Conservation (phyloP, 2,113 vertebrate genomes). For the Callithrix jacchus region DNA sequence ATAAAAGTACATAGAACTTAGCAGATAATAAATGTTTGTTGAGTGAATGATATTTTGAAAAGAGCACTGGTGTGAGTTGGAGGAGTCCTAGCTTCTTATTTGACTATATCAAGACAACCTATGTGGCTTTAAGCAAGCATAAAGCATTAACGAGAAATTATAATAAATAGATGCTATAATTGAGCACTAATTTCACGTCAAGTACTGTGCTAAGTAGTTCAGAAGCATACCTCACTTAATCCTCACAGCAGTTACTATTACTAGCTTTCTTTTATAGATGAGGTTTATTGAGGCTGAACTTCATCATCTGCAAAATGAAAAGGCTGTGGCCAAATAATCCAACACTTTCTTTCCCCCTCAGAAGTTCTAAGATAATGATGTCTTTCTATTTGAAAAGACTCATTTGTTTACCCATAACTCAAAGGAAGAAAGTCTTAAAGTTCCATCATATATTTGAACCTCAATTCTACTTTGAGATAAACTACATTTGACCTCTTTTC, state of each 20-base stretch:
- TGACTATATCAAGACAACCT: background rate
- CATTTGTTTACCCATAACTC: constrained; percentile 55
- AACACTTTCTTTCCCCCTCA: background rate
- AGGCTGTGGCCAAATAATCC: background rate
- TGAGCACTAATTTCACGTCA: background rate
- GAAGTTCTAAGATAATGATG: constrained; percentile 35
- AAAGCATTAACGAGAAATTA: constrained; percentile 21
- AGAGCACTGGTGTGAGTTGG: background rate
- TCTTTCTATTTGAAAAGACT: constrained; percentile 42
- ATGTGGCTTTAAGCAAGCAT: background rate
- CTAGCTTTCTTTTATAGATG: background rate
- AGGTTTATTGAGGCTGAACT: constrained; percentile 28
- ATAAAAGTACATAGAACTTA: constrained; percentile 18
- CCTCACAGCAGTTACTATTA: background rate
- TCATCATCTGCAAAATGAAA: constrained; percentile 53
- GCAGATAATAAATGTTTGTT: background rate
- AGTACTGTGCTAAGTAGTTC: background rate
- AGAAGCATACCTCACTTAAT: constrained; percentile 32
- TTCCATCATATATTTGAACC: constrained; percentile 9
- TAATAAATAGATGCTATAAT: background rate
- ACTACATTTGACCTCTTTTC: background rate
- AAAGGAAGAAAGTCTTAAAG: constrained; percentile 55
- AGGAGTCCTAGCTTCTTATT: background rate
- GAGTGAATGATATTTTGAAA: constrained; percentile 31
- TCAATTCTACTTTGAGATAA: constrained; percentile 27